Percentiles rank a stretch among this genome's conserved stretches.
Conservation (phyloP, 2,113 vertebrate genomes). For the Chaetodon auriga region DNA sequence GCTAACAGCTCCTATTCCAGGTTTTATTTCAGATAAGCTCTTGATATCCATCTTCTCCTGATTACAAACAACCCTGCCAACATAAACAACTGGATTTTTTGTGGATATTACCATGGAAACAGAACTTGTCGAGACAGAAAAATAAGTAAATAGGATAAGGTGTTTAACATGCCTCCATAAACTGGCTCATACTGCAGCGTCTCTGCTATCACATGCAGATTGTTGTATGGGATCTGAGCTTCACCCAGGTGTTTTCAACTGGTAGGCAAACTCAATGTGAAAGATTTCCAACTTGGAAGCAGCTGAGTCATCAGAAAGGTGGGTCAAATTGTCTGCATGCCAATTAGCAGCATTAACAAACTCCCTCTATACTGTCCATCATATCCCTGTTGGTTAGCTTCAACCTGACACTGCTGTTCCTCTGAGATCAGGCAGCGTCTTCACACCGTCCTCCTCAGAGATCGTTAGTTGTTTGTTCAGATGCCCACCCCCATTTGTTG, state of each 20-base stretch:
- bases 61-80: constrained; percentile 57
- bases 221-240: constrained; percentile 10
- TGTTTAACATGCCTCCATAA: constrained; percentile 36
- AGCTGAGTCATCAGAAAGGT: constrained; percentile 20
- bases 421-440: neutral
- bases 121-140: constrained; percentile 44
- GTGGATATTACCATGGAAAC: constrained; percentile 68
- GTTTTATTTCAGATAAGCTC: constrained; percentile 41
- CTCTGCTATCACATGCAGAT: neutral
- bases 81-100: constrained; percentile 44
- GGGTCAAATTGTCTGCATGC: neutral
- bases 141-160: constrained; percentile 43
- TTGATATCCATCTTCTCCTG: constrained; percentile 50
- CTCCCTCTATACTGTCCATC: neutral
- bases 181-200: constrained; percentile 18
- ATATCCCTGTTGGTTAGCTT: constrained; percentile 4
- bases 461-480: constrained; percentile 7
- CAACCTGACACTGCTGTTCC: neutral
- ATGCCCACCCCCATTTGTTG: neutral
- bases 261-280: neutral
- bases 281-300: constrained; percentile 24
- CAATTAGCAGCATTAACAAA: neutral
- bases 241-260: constrained; percentile 13
- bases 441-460: neutral
- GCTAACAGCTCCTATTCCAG: constrained; percentile 9